Evolutionary conservation across 2,888 invertebrate genomes (phyloP), one percentile per base, ranked within the genome.

Genomic region (Mesorhabditis sp.): DNA sequence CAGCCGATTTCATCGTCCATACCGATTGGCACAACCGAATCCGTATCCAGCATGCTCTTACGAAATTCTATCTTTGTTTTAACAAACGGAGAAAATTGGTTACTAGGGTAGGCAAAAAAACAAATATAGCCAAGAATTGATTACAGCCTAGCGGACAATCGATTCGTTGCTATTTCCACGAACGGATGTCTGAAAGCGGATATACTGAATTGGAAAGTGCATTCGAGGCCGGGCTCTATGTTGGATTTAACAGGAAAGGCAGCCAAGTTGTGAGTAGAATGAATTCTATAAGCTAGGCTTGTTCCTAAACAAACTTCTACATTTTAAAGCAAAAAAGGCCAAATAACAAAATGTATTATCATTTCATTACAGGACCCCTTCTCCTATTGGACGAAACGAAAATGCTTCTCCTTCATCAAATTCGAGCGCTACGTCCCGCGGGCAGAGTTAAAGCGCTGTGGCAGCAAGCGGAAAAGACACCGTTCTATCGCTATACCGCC

Each of bases 321-420:
- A 50, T n/a, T 10, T 50, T 50, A 13, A 13, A 50, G 10, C 58
- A 50, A n/a, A 50, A 50, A 50, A 50, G 28, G 1, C 28, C 28
- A 28, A 28, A 28, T 28, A 28, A 28, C 28, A 28, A 28, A 28
- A 28, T 28, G 1, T 28, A 28, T 28, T 2, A 28, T 28, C 28
- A 28, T 28, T 28, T 28, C 28, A 28, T 28, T 74, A 43, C 75
- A 76, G 69, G 73, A 72, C 41, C 75, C 77, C 4, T 13, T 66
- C 1, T 73, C 75, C 4, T 72, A 72, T 62, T 15, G 63, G 10
- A 28, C 69, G 6, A 68, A 72, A 15, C 73, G 74, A 6, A 67
- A 72, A 62, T 74, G 76, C 15, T 76, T 76, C 62, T 66, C 70
- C 43, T 77, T 74, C 73, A 72, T 74, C 61, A 77, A 77, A 65